Evolutionary conservation across 2,113 vertebrate genomes (phyloP), one percentile per base, ranked within the genome.

Genomic region (Gopherus flavomarginatus): DNA sequence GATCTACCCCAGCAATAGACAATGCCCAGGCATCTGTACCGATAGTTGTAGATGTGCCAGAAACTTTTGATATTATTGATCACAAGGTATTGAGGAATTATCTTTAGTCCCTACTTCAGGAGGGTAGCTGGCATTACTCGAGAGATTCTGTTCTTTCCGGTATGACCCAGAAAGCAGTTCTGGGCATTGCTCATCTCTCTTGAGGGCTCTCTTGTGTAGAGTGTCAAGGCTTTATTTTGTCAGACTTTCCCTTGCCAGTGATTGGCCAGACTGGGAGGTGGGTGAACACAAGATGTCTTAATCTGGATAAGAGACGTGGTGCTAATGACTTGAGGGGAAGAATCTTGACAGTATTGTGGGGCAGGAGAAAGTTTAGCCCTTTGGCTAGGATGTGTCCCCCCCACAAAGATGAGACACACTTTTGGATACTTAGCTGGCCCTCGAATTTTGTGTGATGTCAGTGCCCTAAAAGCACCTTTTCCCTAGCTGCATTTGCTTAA

Each of bases 1-100:
- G 90, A 95, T 91, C 96, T 97, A 95, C 81, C 90, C 56, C 49
- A 88, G 21, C 94, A 96, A 93, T 92, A 59, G 27, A 31, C 27
- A 93, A 95, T 95, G 92, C n/a, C 19, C 65, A 38, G n/a, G n/a
- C n/a, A 38, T 38, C 16, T 21, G 16, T 72, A 21, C n/a, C 4
- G 19, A 38, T 72, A 38, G 81, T 11, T 4, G 14, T 87, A 38
- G 75, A 35, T 88, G 57, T 86, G 57, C 49, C 87, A 83, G 85
- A 92, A 95, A 9, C 12, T 50, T 5, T 93, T 78, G 27, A 59
- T 59, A 59, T 27, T 29, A 26, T 31, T 59, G 57, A 59, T 29
- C 57, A 57, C 26, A 22, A 57, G 56, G 11, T 57, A 57, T 57
- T 57, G 56, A 57, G 56, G 56, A 57, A 57, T 57, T 57, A 27